These are phyloP conservation scores for Cebidichthys violaceus DNA, from an alignment of 2,113 vertebrate species.

Conservation along the genomic window DNA sequence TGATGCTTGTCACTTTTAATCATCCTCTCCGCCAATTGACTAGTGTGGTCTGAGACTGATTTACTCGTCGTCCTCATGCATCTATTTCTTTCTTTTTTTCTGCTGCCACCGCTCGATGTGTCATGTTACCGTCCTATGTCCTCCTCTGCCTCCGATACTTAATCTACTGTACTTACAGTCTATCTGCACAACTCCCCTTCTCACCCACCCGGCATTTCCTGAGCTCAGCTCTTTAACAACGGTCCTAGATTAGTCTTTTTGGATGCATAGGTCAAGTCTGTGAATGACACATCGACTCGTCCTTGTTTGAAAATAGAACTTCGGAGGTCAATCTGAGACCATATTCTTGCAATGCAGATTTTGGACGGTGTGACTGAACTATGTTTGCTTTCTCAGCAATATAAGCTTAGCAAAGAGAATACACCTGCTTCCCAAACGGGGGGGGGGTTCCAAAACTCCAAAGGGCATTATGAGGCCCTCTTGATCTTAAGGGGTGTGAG, in stretches of 20 bases:
- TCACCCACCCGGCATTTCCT: background rate
- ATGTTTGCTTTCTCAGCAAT: background rate
- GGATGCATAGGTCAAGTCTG: background rate
- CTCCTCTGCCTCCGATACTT: constrained; percentile 10
- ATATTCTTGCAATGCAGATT: background rate
- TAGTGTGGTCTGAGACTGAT: constrained; percentile 51
- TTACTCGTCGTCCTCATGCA: constrained; percentile 12
- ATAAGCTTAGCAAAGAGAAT: background rate
- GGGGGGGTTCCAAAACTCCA: background rate
- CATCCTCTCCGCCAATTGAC: constrained; percentile 78
- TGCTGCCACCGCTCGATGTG: background rate
- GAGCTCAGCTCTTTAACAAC: constrained; percentile 6
- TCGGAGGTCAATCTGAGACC: background rate
- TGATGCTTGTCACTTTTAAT: constrained; percentile 72
- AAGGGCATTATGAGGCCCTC: background rate
- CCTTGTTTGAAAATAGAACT: background rate
- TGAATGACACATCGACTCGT: background rate
- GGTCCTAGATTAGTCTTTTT: background rate
- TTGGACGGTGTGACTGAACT: background rate
- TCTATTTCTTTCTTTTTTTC: constrained; percentile 6
- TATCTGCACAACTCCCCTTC: background rate
- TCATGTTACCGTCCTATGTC: constrained; percentile 5
- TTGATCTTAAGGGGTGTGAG: background rate
- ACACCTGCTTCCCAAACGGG: background rate
- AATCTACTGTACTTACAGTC: constrained; percentile 20